Conservation (phyloP, 2,888 invertebrate genomes). For the Leucophora obtusa region DNA sequence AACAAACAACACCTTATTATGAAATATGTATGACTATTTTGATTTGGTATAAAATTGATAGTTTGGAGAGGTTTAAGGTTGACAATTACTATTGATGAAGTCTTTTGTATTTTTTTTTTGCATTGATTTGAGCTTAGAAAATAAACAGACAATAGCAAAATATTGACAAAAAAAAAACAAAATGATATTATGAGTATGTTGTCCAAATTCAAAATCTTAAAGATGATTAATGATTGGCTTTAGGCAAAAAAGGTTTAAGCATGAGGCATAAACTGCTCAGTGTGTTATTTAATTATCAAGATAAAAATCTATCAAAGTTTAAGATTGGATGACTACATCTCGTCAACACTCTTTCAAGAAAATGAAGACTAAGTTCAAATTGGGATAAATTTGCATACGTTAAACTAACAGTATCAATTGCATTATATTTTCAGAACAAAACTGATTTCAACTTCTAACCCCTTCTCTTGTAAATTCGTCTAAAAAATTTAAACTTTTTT, state of each 20-base stretch:
- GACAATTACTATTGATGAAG: neutral
- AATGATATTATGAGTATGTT: neutral
- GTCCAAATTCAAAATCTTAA: neutral
- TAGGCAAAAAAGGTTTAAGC: neutral
- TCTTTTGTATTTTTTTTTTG: neutral
- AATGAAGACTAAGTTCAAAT: too few species aligned
- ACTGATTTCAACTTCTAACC: neutral
- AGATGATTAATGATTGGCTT: neutral
- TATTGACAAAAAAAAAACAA: neutral
- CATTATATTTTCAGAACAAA: neutral
- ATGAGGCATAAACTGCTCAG: neutral
- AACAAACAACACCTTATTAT: neutral
- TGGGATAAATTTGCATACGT: too few species aligned
- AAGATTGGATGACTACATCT: too few species aligned
- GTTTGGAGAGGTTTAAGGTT: neutral
- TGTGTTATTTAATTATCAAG: neutral
- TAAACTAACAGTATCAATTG: too few species aligned
- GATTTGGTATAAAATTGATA: neutral
- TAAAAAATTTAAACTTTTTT: neutral
- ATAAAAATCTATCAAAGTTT: neutral
- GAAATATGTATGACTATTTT: conserved; percentile 5
- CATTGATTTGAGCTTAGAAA: neutral
- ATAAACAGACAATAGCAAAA: neutral
- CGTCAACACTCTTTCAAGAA: too few species aligned
- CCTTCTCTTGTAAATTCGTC: neutral